Evolutionary conservation across 2,888 invertebrate species (phyloP), one percentile per base, ranked within the genome.

Genomic region (Vanessa cardui): DNA sequence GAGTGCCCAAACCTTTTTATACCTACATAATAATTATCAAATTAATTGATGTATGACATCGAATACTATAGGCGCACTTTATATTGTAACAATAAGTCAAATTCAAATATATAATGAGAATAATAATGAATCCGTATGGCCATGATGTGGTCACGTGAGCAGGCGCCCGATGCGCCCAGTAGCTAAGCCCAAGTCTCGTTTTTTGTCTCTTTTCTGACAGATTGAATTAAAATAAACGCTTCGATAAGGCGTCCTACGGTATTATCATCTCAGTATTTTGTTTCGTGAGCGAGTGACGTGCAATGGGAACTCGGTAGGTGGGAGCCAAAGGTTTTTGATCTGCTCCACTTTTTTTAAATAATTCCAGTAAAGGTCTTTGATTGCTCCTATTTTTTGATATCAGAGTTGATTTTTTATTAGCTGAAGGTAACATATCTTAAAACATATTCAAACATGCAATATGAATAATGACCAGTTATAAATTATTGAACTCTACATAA

Each of bases 161-260:
- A 74, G 77, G 79, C 79, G 78, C 78, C 79, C 79, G 80, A 76
- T 78, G 80, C 82, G 77, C 80, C 84, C 89, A 81, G 90, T 90
- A 92, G 92, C 90, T 78, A 80, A 81, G 82, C 82, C 82, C 80
- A 74, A 78, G 74, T 82, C 81, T 81, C 79, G 76, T 90, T 91
- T 90, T 92, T 90, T 90, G 83, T 84, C 82, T 84, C 84, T 82
- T 83, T 82, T 85, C 92, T 91, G 92, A 92, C 92, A 92, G 90
- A 90, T 91, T 91, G 85, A 91, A 92, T 92, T 92, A 92, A 90
- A 92, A 91, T 92, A 92, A 92, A 92, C 90, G 92, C 85, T 90
- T 80, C 85, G 90, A 90, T 90, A 90, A 86, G 83, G 86, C 90
- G 87, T 89, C 87, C 86, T 87, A 88, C 85, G 89, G 86, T 86